Evolutionary conservation across 2,113 vertebrate species (phyloP), one percentile per base, ranked within the genome.

Genomic region (Asarcornis scutulata): DNA sequence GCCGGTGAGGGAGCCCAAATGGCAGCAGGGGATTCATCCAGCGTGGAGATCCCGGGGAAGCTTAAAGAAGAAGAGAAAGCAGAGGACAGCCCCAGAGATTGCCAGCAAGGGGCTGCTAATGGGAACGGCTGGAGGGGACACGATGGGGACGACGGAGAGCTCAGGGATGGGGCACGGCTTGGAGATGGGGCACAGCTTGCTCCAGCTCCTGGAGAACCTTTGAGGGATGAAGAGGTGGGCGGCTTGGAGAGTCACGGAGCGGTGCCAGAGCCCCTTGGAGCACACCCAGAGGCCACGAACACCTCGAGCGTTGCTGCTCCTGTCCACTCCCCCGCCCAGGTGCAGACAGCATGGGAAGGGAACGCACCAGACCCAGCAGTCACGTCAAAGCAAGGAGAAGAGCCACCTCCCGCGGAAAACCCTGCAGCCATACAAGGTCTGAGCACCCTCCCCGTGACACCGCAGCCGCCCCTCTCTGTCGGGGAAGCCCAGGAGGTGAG

Each of bases 11-110:
- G 69, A 10, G 9, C 20, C 53, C 86, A 42, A 18, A 60, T 31
- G 34, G 13, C 84, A 76, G 42, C 38, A 27, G 44, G 55, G 38
- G 52, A 29, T 36, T 42, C 3, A 0, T 40, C 31, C 22, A 6
- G 31, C 0, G 0, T 8, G 83, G 62, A 75, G 38, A 42, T 11
- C 16, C 38, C 0, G 0, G 62, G 23, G 7, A 7, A 13, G 12
- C 16, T 0, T 22, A 34, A 36, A 23, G 82, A 27, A 25, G 62
- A 29, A 36, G 52, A 75, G 62, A 64, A 87, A 55, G 56, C 0
- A 1, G 67, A 42, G 55, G 48, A 42, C 17, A 48, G 26, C 44
- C 31, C 18, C 12, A 21, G 69, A 23, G 53, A 34, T 10, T 25
- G 42, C 34, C 58, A 26, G n/a, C 55, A 77, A 60, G 16, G 58